Conservation (phyloP, 2,113 vertebrate species). For the Ptychochromis oligacanthus region DNA sequence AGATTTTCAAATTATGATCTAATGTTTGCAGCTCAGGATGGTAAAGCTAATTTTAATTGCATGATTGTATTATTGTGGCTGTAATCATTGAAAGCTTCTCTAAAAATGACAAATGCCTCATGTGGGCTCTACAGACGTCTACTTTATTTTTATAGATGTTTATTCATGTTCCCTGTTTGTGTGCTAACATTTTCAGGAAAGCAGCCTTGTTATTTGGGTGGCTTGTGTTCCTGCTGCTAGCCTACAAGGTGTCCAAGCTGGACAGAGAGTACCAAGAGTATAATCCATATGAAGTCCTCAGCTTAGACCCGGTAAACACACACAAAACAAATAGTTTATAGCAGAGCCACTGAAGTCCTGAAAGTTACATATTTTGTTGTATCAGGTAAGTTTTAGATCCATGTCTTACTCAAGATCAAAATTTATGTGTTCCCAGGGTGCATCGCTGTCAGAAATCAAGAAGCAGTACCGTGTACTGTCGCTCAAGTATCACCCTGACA, state of each 20-base stretch:
- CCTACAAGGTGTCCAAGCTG: constrained; percentile 98
- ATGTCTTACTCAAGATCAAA: not conserved
- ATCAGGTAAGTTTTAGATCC: not conserved
- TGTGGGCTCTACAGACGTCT: not conserved
- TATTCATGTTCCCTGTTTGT: constrained; percentile 18
- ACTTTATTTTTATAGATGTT: too few species aligned
- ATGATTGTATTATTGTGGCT: not conserved
- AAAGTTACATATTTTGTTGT: not conserved
- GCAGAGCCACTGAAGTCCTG: not conserved
- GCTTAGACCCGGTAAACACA: constrained; percentile 89
- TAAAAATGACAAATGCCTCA: not conserved
- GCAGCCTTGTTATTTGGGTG: constrained; percentile 93
- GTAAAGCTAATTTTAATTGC: not conserved
- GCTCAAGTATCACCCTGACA: constrained; percentile 94
- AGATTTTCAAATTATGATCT: not conserved
- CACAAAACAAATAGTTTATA: not conserved
- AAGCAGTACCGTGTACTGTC: constrained; percentile 94
- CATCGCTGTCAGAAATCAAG: constrained; percentile 92
- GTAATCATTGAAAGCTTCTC: not conserved
- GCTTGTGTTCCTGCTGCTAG: constrained; percentile 95
- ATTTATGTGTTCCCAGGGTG: constrained; percentile 80
- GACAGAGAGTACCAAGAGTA: constrained; percentile 99
- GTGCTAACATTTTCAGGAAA: constrained; percentile 83
- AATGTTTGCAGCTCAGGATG: not conserved
- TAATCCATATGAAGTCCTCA: constrained; percentile 96